Conservation (phyloP, 2,797 vertebrate species). For the Lophius americanus region DNA sequence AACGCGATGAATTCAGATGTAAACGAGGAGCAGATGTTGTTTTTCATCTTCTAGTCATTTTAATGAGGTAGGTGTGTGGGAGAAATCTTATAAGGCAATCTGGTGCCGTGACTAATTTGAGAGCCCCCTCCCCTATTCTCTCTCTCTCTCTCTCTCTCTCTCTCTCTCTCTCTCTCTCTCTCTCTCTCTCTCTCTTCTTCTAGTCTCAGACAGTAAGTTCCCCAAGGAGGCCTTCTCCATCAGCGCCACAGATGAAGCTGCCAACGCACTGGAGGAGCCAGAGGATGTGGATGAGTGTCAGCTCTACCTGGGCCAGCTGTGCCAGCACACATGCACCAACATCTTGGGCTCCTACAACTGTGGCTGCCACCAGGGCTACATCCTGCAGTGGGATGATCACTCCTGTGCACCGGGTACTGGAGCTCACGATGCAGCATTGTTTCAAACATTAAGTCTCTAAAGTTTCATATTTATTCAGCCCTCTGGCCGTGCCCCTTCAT, state of each 20-base stretch:
- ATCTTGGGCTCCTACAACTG: constrained; percentile 88
- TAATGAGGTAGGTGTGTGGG: constrained; percentile 27
- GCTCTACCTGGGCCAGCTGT: constrained; percentile 82
- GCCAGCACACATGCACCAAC: constrained; percentile 84
- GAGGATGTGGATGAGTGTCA: constrained; percentile 87
- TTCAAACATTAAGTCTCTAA: background rate
- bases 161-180: constrained; percentile 9
- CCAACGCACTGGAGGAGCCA: constrained; percentile 84
- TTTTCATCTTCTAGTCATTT: constrained; percentile 35
- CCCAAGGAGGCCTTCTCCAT: constrained; percentile 86
- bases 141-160: constrained; percentile 14
- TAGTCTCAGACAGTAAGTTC: constrained; percentile 84
- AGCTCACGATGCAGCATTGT: background rate
- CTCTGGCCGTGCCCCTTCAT: no score
- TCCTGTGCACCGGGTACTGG: constrained; percentile 84
- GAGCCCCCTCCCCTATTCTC: background rate
- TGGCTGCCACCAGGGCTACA: constrained; percentile 86
- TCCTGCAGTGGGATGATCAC: constrained; percentile 85
- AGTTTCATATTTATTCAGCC: no score
- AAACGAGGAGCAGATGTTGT: constrained; percentile 36
- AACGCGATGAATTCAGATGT: constrained; percentile 20
- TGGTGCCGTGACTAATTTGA: constrained; percentile 40
- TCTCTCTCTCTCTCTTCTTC: constrained; percentile 17
- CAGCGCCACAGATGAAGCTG: constrained; percentile 78
- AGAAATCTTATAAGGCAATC: constrained; percentile 38